phyloP scores from a whole-genome alignment of 1,140 invertebrate genomes.

The Onthophagus taurus region DNA sequence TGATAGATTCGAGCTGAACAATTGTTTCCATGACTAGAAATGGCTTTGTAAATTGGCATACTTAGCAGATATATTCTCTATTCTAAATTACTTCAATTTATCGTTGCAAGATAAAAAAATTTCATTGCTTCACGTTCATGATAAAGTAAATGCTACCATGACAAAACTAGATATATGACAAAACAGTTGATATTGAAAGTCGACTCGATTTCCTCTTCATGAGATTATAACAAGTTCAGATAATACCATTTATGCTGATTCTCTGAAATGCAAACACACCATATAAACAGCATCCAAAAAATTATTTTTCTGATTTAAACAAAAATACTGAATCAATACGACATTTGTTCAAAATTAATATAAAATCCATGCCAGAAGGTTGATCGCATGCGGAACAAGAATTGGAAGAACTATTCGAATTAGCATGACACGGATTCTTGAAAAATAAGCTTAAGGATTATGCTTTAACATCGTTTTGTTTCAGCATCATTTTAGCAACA shows the following conservation, averaged over 20 bases:
- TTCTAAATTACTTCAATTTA: constrained; percentile 9
- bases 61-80: constrained; percentile 10
- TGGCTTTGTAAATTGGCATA: constrained; percentile 9
- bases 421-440: constrained; percentile 10
- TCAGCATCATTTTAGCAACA: constrained; percentile 4
- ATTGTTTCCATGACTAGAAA: constrained; percentile 7
- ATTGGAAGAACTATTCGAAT: constrained; percentile 11
- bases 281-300: constrained; percentile 5
- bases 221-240: constrained; percentile 8
- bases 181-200: constrained; percentile 11
- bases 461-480: constrained; percentile 10
- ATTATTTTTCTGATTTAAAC: constrained; percentile 10
- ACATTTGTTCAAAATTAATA: constrained; percentile 11
- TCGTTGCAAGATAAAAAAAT: constrained; percentile 12
- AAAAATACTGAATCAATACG: constrained; percentile 12
- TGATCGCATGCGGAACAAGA: constrained; percentile 12
- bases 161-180: constrained; percentile 5
- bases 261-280: constrained; percentile 9
- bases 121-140: too few relatives aligned
- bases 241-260: constrained; percentile 10
- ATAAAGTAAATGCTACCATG: too few relatives aligned
- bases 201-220: constrained; percentile 6
- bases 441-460: constrained; percentile 9
- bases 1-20: constrained; percentile 10
- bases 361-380: constrained; percentile 11